Conservation (phyloP, 2,888 invertebrate species). For the Protophormia terraenovae region DNA sequence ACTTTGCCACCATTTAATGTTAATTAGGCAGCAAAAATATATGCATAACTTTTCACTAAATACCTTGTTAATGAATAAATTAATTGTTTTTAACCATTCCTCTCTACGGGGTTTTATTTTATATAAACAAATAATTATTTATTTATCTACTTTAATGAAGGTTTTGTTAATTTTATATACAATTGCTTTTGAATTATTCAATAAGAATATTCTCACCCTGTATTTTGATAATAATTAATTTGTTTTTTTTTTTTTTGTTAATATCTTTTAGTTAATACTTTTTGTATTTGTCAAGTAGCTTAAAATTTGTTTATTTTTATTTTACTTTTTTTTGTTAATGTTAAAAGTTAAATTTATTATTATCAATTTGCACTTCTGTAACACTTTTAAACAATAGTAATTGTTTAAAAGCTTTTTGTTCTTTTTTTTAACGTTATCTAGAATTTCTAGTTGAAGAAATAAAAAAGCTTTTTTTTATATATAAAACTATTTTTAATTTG, state of each 20-base stretch:
- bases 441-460: not conserved
- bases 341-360: not conserved
- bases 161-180: not conserved
- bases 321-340: not conserved
- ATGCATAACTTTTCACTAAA: not conserved
- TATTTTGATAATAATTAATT: not conserved
- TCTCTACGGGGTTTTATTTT: not conserved
- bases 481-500: not conserved
- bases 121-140: not conserved
- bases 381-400: not conserved
- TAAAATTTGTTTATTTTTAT: not conserved
- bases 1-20: conserved; percentile 1
- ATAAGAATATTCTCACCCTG: no score
- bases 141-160: not conserved
- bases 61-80: not conserved
- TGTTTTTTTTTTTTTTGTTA: not conserved
- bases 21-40: not conserved
- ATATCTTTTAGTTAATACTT: not conserved
- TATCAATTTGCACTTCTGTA: conserved; percentile 9
- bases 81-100: not conserved
- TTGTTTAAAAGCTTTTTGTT: conserved; percentile 3
- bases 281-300: not conserved
- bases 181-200: no score
- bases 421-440: not conserved
- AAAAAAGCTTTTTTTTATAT: not conserved